Conservation (phyloP, 2,797 vertebrate species). For the Monodelphis domestica region DNA sequence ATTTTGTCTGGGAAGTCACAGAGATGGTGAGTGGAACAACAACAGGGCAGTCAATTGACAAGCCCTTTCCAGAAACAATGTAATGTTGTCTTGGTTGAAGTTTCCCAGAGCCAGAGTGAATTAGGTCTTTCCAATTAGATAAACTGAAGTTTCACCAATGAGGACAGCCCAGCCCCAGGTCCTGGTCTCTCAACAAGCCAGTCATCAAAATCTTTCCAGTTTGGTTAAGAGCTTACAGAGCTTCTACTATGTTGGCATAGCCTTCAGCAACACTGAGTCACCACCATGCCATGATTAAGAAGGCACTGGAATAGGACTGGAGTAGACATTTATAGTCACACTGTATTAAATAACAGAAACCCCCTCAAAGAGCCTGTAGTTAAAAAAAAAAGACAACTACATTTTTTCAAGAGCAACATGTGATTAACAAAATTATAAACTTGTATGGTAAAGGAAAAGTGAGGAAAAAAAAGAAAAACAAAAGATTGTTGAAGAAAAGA, state of each 20-base stretch:
- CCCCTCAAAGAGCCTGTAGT: background rate
- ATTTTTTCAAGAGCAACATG: background rate
- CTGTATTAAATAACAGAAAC: background rate
- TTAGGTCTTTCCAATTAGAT: background rate
- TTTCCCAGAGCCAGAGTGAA: background rate
- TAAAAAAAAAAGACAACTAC: background rate
- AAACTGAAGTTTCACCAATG: background rate
- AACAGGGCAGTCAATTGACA: background rate
- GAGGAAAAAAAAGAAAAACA: background rate
- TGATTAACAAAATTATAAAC: background rate
- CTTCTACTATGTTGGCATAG: background rate
- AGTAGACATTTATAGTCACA: background rate
- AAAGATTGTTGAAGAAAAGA: background rate
- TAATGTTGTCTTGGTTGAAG: background rate
- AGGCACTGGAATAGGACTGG: background rate
- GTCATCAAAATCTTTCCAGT: background rate
- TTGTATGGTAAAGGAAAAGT: background rate
- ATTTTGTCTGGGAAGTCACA: background rate
- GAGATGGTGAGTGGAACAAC: background rate
- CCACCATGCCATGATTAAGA: background rate
- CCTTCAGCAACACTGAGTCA: background rate
- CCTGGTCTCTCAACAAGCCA: background rate
- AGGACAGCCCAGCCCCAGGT: background rate
- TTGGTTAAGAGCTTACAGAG: background rate
- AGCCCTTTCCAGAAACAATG: background rate